phyloP scores from a whole-genome alignment of 1,140 invertebrate species.

The Zaprionus nigranus region DNA sequence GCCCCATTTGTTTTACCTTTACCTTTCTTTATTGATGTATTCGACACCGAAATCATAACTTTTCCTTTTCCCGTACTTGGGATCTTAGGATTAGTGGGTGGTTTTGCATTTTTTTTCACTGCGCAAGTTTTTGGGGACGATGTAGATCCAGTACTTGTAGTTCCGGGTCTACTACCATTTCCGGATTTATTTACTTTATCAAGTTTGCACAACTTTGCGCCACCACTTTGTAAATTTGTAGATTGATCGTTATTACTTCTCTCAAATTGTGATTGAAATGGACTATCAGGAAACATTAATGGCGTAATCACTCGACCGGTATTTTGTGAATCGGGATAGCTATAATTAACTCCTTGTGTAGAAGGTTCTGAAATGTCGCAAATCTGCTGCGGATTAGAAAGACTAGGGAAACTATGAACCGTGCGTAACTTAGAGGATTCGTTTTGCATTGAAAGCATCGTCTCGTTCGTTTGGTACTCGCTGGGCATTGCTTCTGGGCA shows the following conservation, averaged over 20 bases:
- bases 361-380: slow-evolving; percentile 30
- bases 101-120: background rate
- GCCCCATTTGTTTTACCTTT: background rate
- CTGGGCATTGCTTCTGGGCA: slow-evolving; percentile 1
- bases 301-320: background rate
- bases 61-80: background rate
- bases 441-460: background rate
- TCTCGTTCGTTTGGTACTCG: slow-evolving; percentile 23
- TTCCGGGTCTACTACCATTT: background rate
- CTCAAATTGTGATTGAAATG: too few relatives aligned
- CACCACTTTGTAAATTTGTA: too few relatives aligned
- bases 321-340: background rate
- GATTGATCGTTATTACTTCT: too few relatives aligned
- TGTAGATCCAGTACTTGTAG: background rate
- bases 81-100: background rate
- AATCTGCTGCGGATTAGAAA: slow-evolving; percentile 31
- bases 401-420: slow-evolving; percentile 24
- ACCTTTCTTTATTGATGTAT: background rate
- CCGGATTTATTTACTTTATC: background rate
- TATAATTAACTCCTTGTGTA: slow-evolving; percentile 1
- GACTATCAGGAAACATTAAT: background rate
- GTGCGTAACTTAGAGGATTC: background rate
- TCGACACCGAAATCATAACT: background rate
- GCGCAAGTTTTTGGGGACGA: background rate
- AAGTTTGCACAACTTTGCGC: background rate